phyloP scores from a whole-genome alignment of 1,140 invertebrate species.

The Cheumatopsyche charites region DNA sequence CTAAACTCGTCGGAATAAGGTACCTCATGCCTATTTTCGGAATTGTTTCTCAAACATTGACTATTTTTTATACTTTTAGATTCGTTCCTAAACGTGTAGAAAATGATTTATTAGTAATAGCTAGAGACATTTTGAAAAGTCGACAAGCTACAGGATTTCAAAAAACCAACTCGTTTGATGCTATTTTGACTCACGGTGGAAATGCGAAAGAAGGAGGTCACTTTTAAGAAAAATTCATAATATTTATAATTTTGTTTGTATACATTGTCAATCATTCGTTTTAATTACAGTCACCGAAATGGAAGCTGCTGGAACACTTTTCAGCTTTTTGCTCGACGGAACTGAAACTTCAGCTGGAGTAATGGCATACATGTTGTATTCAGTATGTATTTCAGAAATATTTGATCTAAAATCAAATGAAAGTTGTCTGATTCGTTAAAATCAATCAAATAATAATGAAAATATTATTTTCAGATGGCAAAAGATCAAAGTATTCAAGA shows the following conservation, averaged over 20 bases:
- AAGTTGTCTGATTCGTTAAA: neutral
- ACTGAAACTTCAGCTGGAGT: constrained; percentile 27
- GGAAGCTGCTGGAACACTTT: constrained; percentile 3
- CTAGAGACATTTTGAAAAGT: constrained; percentile 22
- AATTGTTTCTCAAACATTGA: neutral
- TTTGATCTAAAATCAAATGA: neutral
- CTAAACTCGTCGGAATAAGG: constrained; percentile 16
- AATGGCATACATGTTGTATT: constrained; percentile 13
- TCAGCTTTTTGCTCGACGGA: constrained; percentile 27
- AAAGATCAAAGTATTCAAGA: constrained; percentile 24
- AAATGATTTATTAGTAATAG: constrained; percentile 1
- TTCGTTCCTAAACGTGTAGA: constrained; percentile 33
- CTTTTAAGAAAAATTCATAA: constrained; percentile 3
- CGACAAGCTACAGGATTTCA: constrained; percentile 26
- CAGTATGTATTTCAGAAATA: too few relatives aligned
- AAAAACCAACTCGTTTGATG: constrained; percentile 28
- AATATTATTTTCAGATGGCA: constrained; percentile 15
- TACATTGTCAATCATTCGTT: neutral
- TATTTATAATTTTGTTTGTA: neutral
- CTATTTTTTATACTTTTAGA: neutral
- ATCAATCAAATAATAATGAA: too few relatives aligned
- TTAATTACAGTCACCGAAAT: constrained; percentile 15
- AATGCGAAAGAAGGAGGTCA: constrained; percentile 9
- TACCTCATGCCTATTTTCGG: neutral
- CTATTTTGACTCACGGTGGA: neutral